Conservation (phyloP, 2,113 vertebrate genomes). For the Pachyramphus minor region DNA sequence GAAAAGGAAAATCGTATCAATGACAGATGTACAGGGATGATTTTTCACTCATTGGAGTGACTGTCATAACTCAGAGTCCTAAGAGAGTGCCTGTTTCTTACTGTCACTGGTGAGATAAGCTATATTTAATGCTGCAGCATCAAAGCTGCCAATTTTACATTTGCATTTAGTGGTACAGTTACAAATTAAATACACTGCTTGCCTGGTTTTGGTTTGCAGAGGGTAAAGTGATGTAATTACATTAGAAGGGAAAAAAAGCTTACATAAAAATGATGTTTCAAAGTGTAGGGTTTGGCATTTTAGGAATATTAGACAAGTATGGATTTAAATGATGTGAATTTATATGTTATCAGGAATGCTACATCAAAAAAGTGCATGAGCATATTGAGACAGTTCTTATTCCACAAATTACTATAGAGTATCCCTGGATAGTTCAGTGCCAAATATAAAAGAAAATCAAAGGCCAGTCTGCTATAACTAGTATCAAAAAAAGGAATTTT, state of each 20-base stretch:
- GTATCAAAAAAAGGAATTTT: background rate
- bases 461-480: background rate
- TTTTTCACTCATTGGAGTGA: conserved; percentile 52
- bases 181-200: conserved; percentile 5
- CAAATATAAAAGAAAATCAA: background rate
- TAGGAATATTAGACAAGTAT: background rate
- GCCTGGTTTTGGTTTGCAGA: background rate
- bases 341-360: background rate
- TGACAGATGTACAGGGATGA: conserved; percentile 46
- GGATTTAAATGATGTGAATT: background rate
- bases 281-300: background rate
- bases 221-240: conserved; percentile 27
- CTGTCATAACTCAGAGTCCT: conserved; percentile 67
- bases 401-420: background rate
- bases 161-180: conserved; percentile 44
- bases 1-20: conserved; percentile 11
- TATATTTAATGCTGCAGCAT: conserved; percentile 34
- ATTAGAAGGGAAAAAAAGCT: background rate
- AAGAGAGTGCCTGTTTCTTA: conserved; percentile 65
- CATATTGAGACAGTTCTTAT: background rate
- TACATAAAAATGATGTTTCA: background rate
- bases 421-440: background rate
- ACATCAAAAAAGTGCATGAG: background rate
- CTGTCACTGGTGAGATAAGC: conserved; percentile 67
- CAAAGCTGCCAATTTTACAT: conserved; percentile 61